Conservation (phyloP, 2,888 invertebrate genomes). For the Melinaea marsaeus region DNA sequence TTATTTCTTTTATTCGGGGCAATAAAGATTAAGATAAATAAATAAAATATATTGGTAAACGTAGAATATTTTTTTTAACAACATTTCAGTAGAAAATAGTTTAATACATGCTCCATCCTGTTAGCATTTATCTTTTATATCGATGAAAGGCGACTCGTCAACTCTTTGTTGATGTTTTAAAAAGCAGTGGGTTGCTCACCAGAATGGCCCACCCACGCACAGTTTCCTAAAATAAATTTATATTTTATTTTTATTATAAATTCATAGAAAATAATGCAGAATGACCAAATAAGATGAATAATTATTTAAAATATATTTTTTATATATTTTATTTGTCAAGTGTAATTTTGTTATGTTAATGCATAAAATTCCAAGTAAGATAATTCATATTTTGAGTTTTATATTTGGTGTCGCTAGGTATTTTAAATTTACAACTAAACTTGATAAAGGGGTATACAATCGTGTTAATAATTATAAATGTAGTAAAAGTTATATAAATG, state of each 20-base stretch:
- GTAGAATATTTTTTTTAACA: slow-evolving; percentile 68
- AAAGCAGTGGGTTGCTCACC: slow-evolving; percentile 80
- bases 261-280: background rate
- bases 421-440: no score
- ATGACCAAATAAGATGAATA: no score
- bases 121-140: slow-evolving; percentile 66
- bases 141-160: slow-evolving; percentile 70
- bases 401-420: no score
- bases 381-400: no score
- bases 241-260: slow-evolving; percentile 2
- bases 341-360: no score
- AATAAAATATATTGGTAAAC: slow-evolving; percentile 53
- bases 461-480: no score
- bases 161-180: slow-evolving; percentile 71
- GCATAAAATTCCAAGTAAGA: no score
- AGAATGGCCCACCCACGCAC: slow-evolving; percentile 78
- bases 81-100: slow-evolving; percentile 68
- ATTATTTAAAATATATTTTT: no score
- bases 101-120: slow-evolving; percentile 66
- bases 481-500: no score
- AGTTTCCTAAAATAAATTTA: slow-evolving; percentile 58
- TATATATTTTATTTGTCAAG: no score
- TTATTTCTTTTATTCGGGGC: slow-evolving; percentile 62
- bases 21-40: no score
- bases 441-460: no score